Percentiles rank a stretch among this genome's conserved stretches.
phyloP scores from a whole-genome alignment of 2,888 invertebrate species.

The Cheilosia soror region DNA sequence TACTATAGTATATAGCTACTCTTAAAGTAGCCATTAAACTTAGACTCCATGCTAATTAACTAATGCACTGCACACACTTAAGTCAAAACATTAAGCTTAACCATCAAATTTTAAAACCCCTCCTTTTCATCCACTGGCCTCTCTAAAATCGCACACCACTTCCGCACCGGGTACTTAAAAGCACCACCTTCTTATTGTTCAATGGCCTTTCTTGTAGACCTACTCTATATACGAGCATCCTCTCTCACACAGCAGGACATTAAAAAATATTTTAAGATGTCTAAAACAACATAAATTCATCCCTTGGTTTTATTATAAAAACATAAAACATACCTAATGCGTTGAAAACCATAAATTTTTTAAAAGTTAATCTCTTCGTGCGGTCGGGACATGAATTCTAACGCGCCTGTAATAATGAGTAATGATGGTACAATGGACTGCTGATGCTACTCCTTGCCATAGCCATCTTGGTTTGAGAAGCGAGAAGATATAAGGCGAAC shows the following conservation, averaged over 20 bases:
- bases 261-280: slow-evolving; percentile 76
- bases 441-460: slow-evolving; percentile 17
- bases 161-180: not conserved
- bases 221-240: slow-evolving; percentile 4
- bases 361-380: slow-evolving; percentile 77
- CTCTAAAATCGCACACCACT: slow-evolving; percentile 7
- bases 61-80: slow-evolving; percentile 39
- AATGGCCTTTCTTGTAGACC: slow-evolving; percentile 19
- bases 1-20: slow-evolving; percentile 5
- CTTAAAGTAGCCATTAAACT: slow-evolving; percentile 5
- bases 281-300: slow-evolving; percentile 75
- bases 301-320: slow-evolving; percentile 77
- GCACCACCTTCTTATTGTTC: slow-evolving; percentile 44
- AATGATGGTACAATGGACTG: slow-evolving; percentile 71
- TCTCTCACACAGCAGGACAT: slow-evolving; percentile 69
- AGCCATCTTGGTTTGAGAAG: slow-evolving; percentile 59
- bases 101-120: slow-evolving; percentile 6
- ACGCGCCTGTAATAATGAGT: slow-evolving; percentile 74
- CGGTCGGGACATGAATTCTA: slow-evolving; percentile 73
- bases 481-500: slow-evolving; percentile 28
- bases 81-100: slow-evolving; percentile 31
- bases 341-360: slow-evolving; percentile 78
- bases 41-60: slow-evolving; percentile 3
- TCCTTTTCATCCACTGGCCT: not conserved
- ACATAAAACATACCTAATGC: slow-evolving; percentile 77